Evolutionary conservation across 2,888 invertebrate genomes (phyloP), one percentile per base, ranked within the genome.

Genomic region (Eupeodes latifasciatus): DNA sequence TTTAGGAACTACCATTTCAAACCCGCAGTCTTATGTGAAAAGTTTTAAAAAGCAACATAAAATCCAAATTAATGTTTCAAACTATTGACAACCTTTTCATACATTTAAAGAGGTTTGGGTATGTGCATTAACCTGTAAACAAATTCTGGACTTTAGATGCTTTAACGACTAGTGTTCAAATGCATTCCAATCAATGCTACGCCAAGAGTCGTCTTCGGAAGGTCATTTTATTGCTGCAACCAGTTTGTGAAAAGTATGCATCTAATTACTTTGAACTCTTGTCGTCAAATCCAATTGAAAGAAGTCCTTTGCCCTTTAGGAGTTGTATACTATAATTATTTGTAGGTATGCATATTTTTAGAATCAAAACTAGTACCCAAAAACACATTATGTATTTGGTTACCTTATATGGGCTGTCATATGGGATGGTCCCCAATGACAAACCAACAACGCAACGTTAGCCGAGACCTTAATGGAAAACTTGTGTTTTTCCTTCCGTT

Each of bases 401-500:
- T 81, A 78, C 78, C 71, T 81, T 44, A 14, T 12, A 55, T 16
- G 16, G 47, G 66, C 44, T 64, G 72, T 55, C 5, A 57, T 40
- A 59, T 64, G 44, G n/a, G 53, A 59, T 53, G n/a, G 55, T 64
- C 75, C 49, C 79, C 59, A 79, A 80, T 72, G 87, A 76, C 75
- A 76, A 80, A 83, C 79, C 81, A 74, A 81, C 44, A 81, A 7
- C 40, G 40, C 40, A 27, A 62, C 66, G 74, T 47, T 66, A 64
- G 55, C 59, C 55, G 57, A 57, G 85, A 74, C 85, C 77, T 81
- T 88, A 88, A 88, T 88, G 88, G 88, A 85, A 81, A 88, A 85
- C 88, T 88, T 85, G 88, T 88, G 88, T 88, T 85, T 84, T 85
- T 85, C 85, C 81, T 88, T 88, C 85, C 81, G 77, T 85, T 87